These are phyloP conservation scores for Taphrorychus bicolor DNA, from an alignment of 2,888 invertebrate genomes.

Conservation along the genomic window DNA sequence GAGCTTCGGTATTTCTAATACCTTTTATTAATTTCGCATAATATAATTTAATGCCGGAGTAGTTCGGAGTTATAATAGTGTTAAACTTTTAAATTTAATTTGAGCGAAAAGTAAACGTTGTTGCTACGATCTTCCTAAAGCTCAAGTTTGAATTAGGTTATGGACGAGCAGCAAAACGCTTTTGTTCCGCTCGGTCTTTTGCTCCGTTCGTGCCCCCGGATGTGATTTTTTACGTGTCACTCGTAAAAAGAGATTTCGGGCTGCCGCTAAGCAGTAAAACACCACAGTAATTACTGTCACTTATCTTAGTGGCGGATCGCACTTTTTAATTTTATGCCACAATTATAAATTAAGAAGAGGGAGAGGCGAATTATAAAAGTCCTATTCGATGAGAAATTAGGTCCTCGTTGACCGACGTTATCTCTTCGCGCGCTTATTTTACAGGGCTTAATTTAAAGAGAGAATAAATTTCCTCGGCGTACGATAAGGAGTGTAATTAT, in stretches of 20 bases:
- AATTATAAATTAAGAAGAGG: conserved; percentile 40
- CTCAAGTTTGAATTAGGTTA: background rate
- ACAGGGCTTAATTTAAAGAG: conserved; percentile 32
- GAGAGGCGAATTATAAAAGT: conserved; percentile 35
- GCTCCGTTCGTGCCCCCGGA: no score
- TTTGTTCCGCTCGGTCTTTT: background rate
- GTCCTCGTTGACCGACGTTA: conserved; percentile 40
- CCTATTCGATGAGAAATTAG: conserved; percentile 39
- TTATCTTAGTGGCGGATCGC: conserved; percentile 29
- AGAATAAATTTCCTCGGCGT: conserved; percentile 23
- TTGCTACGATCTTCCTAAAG: background rate
- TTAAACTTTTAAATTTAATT: conserved; percentile 23
- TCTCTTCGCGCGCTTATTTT: conserved; percentile 35
- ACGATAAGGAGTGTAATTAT: conserved; percentile 34
- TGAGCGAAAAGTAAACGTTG: background rate
- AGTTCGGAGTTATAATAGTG: conserved; percentile 17
- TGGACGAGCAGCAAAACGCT: background rate
- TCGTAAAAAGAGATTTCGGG: background rate
- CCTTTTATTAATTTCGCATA: conserved; percentile 35
- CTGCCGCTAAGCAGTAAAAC: conserved; percentile 24
- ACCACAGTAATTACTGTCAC: conserved; percentile 23
- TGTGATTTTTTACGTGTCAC: background rate
- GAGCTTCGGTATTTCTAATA: conserved; percentile 24
- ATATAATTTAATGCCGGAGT: conserved; percentile 19
- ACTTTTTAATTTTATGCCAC: conserved; percentile 36